Evolutionary conservation across 2,113 vertebrate genomes (phyloP).

Genomic region (Scortum barcoo): DNA sequence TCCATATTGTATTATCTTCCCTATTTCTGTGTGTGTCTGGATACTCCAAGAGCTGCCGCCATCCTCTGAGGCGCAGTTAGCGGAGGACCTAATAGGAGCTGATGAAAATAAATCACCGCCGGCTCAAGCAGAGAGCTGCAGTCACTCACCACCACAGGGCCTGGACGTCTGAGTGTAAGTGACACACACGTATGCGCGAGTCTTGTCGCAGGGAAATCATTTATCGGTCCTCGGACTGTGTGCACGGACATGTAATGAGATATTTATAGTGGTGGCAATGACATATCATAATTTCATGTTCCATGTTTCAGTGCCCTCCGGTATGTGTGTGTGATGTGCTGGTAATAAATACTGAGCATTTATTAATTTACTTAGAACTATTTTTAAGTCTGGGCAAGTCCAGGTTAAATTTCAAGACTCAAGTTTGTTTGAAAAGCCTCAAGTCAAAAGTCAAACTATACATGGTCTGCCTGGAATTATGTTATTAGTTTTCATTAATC

Average conservation of each 20-base stretch:
- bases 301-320: neutral
- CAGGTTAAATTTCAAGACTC: neutral
- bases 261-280: neutral
- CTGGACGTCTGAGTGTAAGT: neutral
- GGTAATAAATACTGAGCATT: conserved; percentile 4
- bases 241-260: neutral
- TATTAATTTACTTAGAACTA: neutral
- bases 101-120: conserved; percentile 48
- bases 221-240: conserved; percentile 17
- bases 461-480: neutral
- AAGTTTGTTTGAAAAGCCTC: neutral
- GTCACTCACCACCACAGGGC: conserved; percentile 34
- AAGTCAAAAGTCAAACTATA: neutral
- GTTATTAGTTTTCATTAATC: neutral
- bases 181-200: neutral
- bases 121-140: conserved; percentile 24
- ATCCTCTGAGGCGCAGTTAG: conserved; percentile 44
- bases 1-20: too few relatives aligned
- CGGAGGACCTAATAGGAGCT: conserved; percentile 22
- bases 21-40: neutral
- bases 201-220: conserved; percentile 15
- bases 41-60: neutral
- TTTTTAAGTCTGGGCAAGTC: neutral
- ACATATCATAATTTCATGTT: neutral
- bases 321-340: conserved; percentile 1